A percentile compares a stretch with the other conserved stretches of the same genome.
These are phyloP conservation scores for Kryptopterus vitreolus DNA, from an alignment of 2,797 vertebrate genomes.

Conservation along the genomic window DNA sequence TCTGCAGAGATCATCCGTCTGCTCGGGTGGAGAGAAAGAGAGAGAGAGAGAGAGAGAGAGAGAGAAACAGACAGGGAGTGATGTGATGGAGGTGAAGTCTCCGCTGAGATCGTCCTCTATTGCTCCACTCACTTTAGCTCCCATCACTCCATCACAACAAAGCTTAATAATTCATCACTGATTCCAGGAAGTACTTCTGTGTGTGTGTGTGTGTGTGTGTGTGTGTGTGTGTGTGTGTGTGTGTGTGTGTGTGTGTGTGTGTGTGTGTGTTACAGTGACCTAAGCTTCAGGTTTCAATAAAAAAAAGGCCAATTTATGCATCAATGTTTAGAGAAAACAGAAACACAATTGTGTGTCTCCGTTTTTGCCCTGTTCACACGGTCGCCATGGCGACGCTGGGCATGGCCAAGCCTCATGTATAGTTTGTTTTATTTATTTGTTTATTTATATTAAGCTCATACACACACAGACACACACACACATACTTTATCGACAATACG, in stretches of 20 bases:
- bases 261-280: background rate
- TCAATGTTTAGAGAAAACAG: background rate
- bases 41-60: background rate
- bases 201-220: slow-evolving; percentile 24
- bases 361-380: background rate
- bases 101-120: slow-evolving; percentile 33
- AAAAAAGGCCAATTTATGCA: background rate
- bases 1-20: background rate
- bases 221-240: slow-evolving; percentile 9
- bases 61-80: background rate
- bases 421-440: too few relatives aligned
- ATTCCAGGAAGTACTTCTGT: slow-evolving; percentile 27
- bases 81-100: slow-evolving; percentile 31
- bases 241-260: slow-evolving; percentile 20
- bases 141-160: slow-evolving; percentile 38
- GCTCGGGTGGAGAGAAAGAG: background rate
- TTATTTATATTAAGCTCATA: too few relatives aligned
- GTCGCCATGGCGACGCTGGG: slow-evolving; percentile 14
- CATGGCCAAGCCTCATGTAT: too few relatives aligned
- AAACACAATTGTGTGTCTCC: background rate
- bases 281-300: slow-evolving; percentile 7
- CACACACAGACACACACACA: too few relatives aligned
- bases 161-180: slow-evolving; percentile 32
- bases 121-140: slow-evolving; percentile 27
- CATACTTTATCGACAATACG: background rate